Evolutionary conservation across 1,140 invertebrate species (phyloP).

Genomic region (Lethocerus indicus): DNA sequence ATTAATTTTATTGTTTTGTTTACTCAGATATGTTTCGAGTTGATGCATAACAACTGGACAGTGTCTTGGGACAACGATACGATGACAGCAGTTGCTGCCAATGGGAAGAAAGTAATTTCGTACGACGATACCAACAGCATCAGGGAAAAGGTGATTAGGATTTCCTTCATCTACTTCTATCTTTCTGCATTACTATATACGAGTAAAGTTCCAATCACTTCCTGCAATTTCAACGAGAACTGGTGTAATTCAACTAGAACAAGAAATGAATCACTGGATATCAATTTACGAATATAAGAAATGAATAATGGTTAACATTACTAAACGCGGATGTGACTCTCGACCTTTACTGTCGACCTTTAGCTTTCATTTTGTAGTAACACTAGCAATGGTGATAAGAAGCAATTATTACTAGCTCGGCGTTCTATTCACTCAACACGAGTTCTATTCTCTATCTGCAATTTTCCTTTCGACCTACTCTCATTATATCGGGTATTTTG

Average conservation of each 20-base stretch:
- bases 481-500: no score
- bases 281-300: no score
- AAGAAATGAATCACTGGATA: no score
- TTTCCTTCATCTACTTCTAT: constrained; percentile 7
- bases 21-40: constrained; percentile 38
- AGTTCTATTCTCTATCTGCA: no score
- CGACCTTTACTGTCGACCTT: no score
- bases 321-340: no score
- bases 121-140: constrained; percentile 46
- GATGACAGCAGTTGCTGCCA: constrained; percentile 37
- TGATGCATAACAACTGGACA: constrained; percentile 34
- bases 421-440: no score
- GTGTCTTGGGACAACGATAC: constrained; percentile 39
- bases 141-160: constrained; percentile 35
- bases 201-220: not conserved
- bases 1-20: constrained; percentile 9
- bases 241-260: not conserved
- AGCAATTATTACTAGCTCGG: no score
- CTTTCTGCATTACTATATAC: not conserved
- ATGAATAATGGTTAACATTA: no score
- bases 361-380: no score
- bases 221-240: not conserved
- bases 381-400: no score
- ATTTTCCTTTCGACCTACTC: no score
- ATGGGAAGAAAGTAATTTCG: constrained; percentile 34